Evolutionary conservation across 2,797 vertebrate genomes (phyloP).

Genomic region (Dromococcyx pavoninus): DNA sequence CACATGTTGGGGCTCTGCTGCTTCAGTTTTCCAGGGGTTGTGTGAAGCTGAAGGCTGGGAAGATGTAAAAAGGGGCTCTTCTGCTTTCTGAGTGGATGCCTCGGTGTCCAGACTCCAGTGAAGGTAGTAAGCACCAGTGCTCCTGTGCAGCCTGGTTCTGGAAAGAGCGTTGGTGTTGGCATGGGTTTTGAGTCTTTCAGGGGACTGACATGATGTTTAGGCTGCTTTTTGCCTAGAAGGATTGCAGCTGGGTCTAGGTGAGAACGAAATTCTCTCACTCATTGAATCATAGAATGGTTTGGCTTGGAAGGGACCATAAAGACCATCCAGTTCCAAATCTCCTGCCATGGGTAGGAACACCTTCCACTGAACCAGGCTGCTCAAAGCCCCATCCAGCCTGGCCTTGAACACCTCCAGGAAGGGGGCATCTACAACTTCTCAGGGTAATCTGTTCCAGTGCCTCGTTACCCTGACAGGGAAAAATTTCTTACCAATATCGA

Average conservation of each 20-base stretch:
- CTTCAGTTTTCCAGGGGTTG: neutral
- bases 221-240: neutral
- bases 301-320: too few species aligned
- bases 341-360: too few species aligned
- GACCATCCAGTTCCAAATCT: too few species aligned
- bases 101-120: too few species aligned
- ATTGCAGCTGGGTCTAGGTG: neutral
- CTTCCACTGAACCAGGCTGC: too few species aligned
- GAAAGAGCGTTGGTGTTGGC: neutral
- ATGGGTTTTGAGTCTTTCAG: neutral
- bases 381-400: too few species aligned
- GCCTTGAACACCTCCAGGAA: too few species aligned
- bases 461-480: too few species aligned
- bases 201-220: fast-evolving
- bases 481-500: too few species aligned
- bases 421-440: too few species aligned
- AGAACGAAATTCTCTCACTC: neutral
- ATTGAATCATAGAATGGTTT: too few species aligned
- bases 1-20: fast-evolving
- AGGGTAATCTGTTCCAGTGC: too few species aligned
- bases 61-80: neutral
- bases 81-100: neutral
- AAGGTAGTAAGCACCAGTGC: neutral
- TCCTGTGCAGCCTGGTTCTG: neutral
- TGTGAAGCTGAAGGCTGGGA: neutral